Conservation (phyloP, 1,140 invertebrate genomes). For the Hermatobates lingyangjiaoensis region DNA sequence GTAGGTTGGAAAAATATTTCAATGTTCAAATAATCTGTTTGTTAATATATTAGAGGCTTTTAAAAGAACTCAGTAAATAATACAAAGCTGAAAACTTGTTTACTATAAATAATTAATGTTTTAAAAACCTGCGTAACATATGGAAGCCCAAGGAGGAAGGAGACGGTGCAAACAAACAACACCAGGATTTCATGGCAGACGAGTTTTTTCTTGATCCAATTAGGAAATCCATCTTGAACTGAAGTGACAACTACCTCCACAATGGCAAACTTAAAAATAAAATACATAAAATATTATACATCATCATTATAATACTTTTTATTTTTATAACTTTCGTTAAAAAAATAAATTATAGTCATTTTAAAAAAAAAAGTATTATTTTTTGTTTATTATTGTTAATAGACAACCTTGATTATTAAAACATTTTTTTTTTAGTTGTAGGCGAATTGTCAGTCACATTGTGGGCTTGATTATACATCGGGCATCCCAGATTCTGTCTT, state of each 20-base stretch:
- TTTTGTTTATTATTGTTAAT: no score
- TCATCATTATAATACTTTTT: no score
- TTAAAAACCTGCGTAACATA: conserved; percentile 57
- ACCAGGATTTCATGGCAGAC: conserved; percentile 75
- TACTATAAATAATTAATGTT: no score
- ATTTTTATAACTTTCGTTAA: no score
- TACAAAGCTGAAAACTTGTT: neutral
- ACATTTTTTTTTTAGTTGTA: no score
- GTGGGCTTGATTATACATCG: no score
- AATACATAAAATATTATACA: no score
- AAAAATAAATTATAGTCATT: no score
- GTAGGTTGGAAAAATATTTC: neutral
- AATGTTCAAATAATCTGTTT: neutral
- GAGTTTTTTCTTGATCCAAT: conserved; percentile 57
- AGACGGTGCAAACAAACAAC: conserved; percentile 59
- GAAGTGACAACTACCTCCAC: conserved; percentile 83
- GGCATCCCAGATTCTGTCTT: no score
- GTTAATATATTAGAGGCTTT: neutral
- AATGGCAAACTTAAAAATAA: conserved; percentile 75
- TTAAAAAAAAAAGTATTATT: no score
- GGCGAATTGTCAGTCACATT: no score
- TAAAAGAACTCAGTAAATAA: neutral
- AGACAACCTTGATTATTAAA: no score
- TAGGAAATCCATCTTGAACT: conserved; percentile 74
- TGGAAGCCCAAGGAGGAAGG: conserved; percentile 64